These are phyloP conservation scores for Amblyjoppa proteus DNA, from an alignment of 2,888 invertebrate species.

Conservation along the genomic window DNA sequence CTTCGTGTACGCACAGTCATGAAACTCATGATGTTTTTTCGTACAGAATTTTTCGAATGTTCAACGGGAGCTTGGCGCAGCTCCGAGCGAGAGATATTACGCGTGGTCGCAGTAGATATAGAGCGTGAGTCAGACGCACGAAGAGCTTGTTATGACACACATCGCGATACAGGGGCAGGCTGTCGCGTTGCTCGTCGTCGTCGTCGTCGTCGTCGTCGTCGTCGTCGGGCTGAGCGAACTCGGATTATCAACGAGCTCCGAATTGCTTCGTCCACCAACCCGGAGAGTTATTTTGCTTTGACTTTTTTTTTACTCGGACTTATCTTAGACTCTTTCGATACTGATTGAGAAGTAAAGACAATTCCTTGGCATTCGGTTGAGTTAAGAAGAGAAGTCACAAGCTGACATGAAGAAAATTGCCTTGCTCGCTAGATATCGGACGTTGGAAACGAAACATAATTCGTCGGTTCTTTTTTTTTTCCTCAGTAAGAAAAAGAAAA, in stretches of 20 bases:
- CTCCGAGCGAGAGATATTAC: conserved; percentile 51
- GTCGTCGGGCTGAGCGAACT: conserved; percentile 17
- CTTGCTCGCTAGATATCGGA: conserved; percentile 11
- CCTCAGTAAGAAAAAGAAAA: background rate
- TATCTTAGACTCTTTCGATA: background rate
- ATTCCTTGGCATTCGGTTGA: background rate
- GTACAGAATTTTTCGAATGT: background rate
- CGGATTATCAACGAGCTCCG: conserved; percentile 46
- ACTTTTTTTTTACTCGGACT: background rate
- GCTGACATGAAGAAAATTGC: background rate
- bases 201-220: conserved; percentile 35
- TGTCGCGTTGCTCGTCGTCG: conserved; percentile 22
- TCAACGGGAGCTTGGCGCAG: conserved; percentile 1
- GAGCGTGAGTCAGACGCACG: conserved; percentile 69
- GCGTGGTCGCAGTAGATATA: conserved; percentile 67
- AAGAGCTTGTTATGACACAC: conserved; percentile 71
- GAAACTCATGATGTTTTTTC: background rate
- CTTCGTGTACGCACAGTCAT: conserved; percentile 4
- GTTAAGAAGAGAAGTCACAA: conserved; percentile 3
- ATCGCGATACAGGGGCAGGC: conserved; percentile 62
- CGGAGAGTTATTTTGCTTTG: conserved; percentile 4
- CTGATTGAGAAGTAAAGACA: background rate
- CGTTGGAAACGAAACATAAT: background rate
- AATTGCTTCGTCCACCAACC: conserved; percentile 31
- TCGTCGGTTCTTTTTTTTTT: conserved; percentile 4